Evolutionary conservation across 2,888 invertebrate genomes (phyloP).

Genomic region (Callimorpha dominula): DNA sequence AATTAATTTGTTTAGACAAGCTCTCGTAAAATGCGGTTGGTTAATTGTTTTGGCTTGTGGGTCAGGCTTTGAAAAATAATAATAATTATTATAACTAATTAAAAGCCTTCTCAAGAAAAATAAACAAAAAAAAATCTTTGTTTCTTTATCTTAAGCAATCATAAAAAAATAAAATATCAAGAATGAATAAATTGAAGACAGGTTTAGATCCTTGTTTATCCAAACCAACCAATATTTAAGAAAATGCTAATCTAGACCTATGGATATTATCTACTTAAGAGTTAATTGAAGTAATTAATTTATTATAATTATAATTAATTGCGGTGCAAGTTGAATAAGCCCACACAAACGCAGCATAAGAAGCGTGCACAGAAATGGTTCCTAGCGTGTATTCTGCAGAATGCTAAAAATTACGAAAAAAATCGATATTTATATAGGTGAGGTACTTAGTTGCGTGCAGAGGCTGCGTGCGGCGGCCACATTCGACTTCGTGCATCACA

Average conservation of each 20-base stretch:
- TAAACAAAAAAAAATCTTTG: no score
- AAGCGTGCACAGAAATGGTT: slow-evolving; percentile 35
- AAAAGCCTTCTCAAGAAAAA: no score
- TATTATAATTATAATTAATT: slow-evolving; percentile 36
- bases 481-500: slow-evolving; percentile 79
- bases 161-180: neutral
- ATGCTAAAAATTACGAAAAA: slow-evolving; percentile 55
- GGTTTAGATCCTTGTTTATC: no score
- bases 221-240: no score
- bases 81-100: no score
- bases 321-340: slow-evolving; percentile 27
- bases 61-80: no score
- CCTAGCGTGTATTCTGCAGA: slow-evolving; percentile 40
- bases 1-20: neutral
- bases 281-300: slow-evolving; percentile 49
- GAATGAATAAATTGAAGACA: neutral
- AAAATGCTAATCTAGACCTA: neutral
- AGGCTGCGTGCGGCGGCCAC: slow-evolving; percentile 83
- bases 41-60: neutral
- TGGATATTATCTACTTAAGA: neutral
- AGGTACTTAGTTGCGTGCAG: slow-evolving; percentile 75
- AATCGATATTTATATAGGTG: slow-evolving; percentile 57
- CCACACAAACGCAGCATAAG: slow-evolving; percentile 13
- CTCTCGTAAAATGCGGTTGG: neutral
- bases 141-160: no score